These are phyloP conservation scores for Tetragnatha montana DNA, from an alignment of 2,888 invertebrate species.

Conservation along the genomic window DNA sequence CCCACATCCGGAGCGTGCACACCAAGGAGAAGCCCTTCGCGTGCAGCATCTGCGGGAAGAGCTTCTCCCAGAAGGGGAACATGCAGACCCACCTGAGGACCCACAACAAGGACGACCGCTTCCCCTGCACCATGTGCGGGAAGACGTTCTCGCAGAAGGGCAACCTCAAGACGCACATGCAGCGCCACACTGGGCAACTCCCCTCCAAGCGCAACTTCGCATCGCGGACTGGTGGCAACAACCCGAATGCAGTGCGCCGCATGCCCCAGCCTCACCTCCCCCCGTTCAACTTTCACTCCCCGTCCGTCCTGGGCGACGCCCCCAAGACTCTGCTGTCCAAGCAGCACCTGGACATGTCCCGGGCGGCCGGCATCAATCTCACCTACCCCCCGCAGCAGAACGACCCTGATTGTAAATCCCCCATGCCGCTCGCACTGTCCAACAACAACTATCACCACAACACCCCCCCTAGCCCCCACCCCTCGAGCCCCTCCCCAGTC, in stretches of 20 bases:
- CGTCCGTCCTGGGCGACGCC: conserved; percentile 57
- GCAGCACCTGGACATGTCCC: conserved; percentile 58
- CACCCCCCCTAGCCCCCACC: conserved; percentile 63
- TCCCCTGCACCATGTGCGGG: conserved; percentile 73
- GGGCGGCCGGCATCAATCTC: conserved; percentile 58
- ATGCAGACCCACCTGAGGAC: conserved; percentile 73
- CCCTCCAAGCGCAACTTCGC: conserved; percentile 71
- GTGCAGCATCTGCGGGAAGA: conserved; percentile 73
- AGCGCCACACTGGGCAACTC: conserved; percentile 73
- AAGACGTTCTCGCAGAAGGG: conserved; percentile 73
- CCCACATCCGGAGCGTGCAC: conserved; percentile 73
- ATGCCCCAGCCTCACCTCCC: conserved; percentile 66
- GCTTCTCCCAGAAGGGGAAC: conserved; percentile 73
- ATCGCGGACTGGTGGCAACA: conserved; percentile 52
- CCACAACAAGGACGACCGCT: conserved; percentile 73
- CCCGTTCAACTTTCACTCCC: conserved; percentile 69
- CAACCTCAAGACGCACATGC: conserved; percentile 73
- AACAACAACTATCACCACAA: conserved; percentile 62
- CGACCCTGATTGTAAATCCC: conserved; percentile 63
- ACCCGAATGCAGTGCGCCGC: conserved; percentile 56
- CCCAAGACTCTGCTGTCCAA: conserved; percentile 62
- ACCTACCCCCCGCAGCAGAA: conserved; percentile 50
- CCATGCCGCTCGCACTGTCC: conserved; percentile 63
- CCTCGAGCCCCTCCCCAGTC: conserved; percentile 67
- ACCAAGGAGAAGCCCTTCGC: conserved; percentile 73